These are phyloP conservation scores for Drosophila mimetica DNA, from an alignment of 2,888 invertebrate species.

Conservation along the genomic window DNA sequence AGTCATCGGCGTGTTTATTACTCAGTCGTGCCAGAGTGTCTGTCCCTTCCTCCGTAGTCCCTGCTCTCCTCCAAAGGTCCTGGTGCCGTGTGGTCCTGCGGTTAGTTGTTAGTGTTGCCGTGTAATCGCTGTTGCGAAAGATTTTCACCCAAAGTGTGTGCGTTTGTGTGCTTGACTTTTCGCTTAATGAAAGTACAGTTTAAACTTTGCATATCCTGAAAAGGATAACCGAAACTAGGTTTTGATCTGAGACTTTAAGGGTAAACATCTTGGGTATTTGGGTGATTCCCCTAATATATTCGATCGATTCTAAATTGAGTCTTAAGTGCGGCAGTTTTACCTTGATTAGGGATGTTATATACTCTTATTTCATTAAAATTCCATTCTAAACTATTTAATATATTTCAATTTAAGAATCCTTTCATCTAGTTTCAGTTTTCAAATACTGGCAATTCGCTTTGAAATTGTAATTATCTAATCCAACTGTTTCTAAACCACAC, in stretches of 20 bases:
- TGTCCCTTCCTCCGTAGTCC: constrained; percentile 13
- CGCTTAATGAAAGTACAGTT: constrained; percentile 46
- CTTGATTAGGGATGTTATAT: no score
- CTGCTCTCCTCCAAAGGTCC: constrained; percentile 20
- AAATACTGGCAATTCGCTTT: neutral
- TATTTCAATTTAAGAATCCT: no score
- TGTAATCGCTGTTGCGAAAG: constrained; percentile 45
- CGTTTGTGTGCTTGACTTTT: constrained; percentile 28
- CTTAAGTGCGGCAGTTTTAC: neutral
- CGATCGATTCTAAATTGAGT: neutral
- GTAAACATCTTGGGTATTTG: neutral
- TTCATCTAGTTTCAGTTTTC: neutral
- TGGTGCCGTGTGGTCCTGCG: constrained; percentile 34
- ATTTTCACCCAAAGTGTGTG: constrained; percentile 18
- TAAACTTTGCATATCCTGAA: constrained; percentile 33
- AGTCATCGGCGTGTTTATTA: constrained; percentile 70
- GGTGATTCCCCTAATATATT: neutral
- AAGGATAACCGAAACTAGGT: constrained; percentile 10
- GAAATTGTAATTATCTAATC: neutral
- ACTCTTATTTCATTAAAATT: no score
- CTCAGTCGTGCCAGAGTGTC: constrained; percentile 49
- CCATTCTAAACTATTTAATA: no score
- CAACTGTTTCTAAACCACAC: neutral
- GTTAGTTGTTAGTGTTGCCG: constrained; percentile 43
- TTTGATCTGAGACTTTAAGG: neutral